Evolutionary conservation across 2,888 invertebrate species (phyloP).

Genomic region (Hermaeophaga mercurialis): DNA sequence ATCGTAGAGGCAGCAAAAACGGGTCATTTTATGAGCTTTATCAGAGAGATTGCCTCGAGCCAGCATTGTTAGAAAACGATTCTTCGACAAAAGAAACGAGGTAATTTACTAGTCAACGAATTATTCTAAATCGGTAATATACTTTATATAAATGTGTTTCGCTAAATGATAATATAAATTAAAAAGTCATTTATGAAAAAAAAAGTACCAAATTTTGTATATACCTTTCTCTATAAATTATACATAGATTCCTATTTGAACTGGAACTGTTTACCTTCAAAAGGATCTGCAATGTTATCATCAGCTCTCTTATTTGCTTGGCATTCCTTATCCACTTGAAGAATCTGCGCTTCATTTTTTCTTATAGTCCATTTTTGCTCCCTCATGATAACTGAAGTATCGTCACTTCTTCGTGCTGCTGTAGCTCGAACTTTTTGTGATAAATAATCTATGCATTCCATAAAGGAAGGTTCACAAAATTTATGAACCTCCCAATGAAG

Average conservation of each 20-base stretch:
- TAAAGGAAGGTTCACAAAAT: constrained; percentile 62
- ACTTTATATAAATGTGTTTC: no score
- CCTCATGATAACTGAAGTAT: constrained; percentile 59
- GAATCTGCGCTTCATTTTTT: constrained; percentile 54
- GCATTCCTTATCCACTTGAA: constrained; percentile 60
- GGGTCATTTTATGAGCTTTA: constrained; percentile 13
- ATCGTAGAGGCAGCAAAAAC: constrained; percentile 7
- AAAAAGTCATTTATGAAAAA: no score
- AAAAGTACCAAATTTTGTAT: no score
- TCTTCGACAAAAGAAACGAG: constrained; percentile 7
- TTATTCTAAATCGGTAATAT: background rate
- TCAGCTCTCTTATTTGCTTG: constrained; percentile 56
- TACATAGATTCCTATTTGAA: no score
- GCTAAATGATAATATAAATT: no score
- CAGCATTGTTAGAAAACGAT: constrained; percentile 15
- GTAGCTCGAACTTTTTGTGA: constrained; percentile 50
- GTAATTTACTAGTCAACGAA: background rate
- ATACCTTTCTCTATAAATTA: no score
- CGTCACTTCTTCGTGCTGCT: constrained; percentile 57
- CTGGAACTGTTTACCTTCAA: constrained; percentile 59
- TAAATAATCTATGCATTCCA: constrained; percentile 64
- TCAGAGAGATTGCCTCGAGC: constrained; percentile 4
- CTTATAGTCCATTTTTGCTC: constrained; percentile 57
- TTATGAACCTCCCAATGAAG: constrained; percentile 68
- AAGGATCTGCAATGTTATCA: constrained; percentile 59